A percentile compares a stretch with the other conserved stretches of the same genome.
Conservation (phyloP, 2,113 vertebrate genomes). For the Syngnathoides biaculeatus region DNA sequence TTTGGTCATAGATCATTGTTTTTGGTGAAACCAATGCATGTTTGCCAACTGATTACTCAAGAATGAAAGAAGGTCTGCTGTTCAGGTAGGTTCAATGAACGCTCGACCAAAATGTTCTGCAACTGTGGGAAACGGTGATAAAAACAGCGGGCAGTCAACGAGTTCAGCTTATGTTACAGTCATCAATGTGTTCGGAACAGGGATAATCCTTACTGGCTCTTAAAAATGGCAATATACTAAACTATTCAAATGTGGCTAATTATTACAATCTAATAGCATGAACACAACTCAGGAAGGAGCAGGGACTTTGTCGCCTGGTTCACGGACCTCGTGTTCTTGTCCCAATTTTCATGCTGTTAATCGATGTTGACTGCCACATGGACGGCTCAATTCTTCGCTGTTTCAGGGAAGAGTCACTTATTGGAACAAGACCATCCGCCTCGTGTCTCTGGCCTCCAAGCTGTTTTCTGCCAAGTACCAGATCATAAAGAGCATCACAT, state of each 20-base stretch:
- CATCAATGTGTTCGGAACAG: too few relatives aligned
- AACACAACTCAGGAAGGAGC: not conserved
- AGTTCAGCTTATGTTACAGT: too few relatives aligned
- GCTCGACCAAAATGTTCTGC: too few relatives aligned
- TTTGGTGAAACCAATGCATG: too few relatives aligned
- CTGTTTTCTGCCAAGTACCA: constrained; percentile 18
- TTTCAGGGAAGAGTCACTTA: constrained; percentile 27
- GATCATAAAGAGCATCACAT: constrained; percentile 25
- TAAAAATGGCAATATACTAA: not conserved
- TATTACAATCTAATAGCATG: not conserved
- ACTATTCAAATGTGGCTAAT: not conserved
- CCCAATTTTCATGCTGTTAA: not conserved
- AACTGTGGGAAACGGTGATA: too few relatives aligned
- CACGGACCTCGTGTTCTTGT: not conserved
- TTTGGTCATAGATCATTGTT: too few relatives aligned
- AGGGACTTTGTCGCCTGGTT: not conserved
- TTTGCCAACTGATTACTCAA: too few relatives aligned
- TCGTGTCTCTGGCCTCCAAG: constrained; percentile 7
- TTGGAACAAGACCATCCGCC: constrained; percentile 15
- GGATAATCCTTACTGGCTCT: too few relatives aligned
- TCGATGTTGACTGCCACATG: not conserved
- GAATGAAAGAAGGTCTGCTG: too few relatives aligned
- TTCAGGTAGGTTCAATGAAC: too few relatives aligned
- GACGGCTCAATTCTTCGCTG: constrained; percentile 9
- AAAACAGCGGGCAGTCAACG: too few relatives aligned